Conservation (phyloP, 2,888 invertebrate species). For the Carcina quercana region DNA sequence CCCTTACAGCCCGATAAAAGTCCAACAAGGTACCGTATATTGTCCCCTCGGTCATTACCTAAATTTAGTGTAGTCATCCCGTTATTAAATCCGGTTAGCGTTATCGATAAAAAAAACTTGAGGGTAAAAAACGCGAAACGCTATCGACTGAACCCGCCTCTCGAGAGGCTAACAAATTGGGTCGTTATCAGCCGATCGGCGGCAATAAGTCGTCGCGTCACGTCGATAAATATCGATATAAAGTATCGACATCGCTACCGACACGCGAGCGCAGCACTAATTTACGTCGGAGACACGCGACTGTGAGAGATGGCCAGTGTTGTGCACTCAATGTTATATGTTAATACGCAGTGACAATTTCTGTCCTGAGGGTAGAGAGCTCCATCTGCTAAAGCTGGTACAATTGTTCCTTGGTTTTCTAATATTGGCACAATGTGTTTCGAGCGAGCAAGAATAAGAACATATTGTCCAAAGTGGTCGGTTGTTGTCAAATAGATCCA, state of each 20-base stretch:
- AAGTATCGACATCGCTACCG: conserved; percentile 43
- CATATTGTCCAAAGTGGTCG: too few relatives aligned
- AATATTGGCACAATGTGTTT: too few relatives aligned
- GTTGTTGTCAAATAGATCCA: too few relatives aligned
- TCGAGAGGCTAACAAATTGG: conserved; percentile 55
- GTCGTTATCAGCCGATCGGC: conserved; percentile 57
- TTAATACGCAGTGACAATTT: conserved; percentile 17
- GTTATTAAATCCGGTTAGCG: conserved; percentile 20
- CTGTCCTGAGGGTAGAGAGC: too few relatives aligned
- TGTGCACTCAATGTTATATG: conserved; percentile 21
- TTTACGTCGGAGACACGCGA: conserved; percentile 30
- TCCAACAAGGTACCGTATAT: neutral
- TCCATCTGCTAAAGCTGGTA: too few relatives aligned
- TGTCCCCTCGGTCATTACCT: conserved; percentile 4
- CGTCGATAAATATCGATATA: conserved; percentile 57
- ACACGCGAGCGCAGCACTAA: conserved; percentile 44
- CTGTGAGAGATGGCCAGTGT: neutral
- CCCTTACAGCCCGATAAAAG: neutral
- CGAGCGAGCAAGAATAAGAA: too few relatives aligned
- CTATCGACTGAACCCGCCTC: conserved; percentile 27
- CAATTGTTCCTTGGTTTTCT: too few relatives aligned
- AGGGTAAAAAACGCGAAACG: conserved; percentile 18
- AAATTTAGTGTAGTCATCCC: conserved; percentile 6
- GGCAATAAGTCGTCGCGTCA: conserved; percentile 55
- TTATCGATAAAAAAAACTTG: conserved; percentile 38